Base-by-base conservation (phyloP, 2,797 vertebrate genomes). In the Toxotes lorentzi region DNA sequence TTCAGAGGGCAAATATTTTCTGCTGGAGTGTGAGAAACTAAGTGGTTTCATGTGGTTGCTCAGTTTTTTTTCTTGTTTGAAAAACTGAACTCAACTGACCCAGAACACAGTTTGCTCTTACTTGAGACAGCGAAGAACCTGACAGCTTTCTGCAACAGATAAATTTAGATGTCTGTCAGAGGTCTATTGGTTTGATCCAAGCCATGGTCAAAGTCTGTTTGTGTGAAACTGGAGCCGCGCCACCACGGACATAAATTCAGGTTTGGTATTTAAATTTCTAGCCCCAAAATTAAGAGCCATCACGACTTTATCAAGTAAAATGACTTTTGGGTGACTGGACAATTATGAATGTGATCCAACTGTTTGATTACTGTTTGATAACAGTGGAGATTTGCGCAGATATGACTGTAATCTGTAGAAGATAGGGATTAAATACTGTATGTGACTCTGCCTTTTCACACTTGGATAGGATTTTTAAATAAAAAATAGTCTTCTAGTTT, bases 231-330 rank as follows among this genome's bases (percentile, higher is more conserved):
- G 1, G 38, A 16, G 14, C 23, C 9, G 1, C 4, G 23, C 66
- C 12, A 57, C 14, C 32, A 27, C 23, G 12, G 30, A 68, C 35
- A 38, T 30, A 30, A 2, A 30, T 30, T 30, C 27, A 5, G 17
- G 32, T 59, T 60, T 47, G 54, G 21, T 7, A 56, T 71, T 67
- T 9, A 7, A 43, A 40, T 51, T 47, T 17, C 7, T 17, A 64
- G 4, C 1, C 38, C 27, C 1, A 0, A 40, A 53, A 69, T 16
- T 57, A 19, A 62, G 16, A 54, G 38, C n/a, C 45, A 74, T 69
- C 62, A 65, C 1, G 57, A 19, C 7, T 72, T 17, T 67, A 38
- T 56, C 4, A 65, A 41, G 70, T 57, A 53, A 40, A 51, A 43
- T 13, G 30, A 17, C 11, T 1, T 41, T 54, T 61, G 24, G 35